Evolutionary conservation across 2,888 invertebrate genomes (phyloP).

Genomic region (Drosophila helvetica): DNA sequence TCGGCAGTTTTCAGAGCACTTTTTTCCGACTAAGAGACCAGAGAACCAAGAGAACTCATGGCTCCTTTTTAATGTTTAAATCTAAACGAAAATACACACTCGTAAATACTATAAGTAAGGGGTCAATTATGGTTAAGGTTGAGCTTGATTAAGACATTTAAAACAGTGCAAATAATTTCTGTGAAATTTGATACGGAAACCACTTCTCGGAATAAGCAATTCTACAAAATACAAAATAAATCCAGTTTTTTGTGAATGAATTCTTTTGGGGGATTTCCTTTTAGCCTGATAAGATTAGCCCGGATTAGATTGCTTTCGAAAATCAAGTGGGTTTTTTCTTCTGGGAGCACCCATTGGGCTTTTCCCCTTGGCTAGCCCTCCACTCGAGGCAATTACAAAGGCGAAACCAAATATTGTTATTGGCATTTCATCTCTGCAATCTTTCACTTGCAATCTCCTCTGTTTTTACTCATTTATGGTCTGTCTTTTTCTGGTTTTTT

Average conservation of each 20-base stretch:
- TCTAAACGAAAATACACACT: no score
- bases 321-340: not conserved
- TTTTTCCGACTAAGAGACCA: no score
- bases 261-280: not conserved
- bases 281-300: not conserved
- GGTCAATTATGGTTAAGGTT: no score
- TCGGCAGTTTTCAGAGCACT: constrained; percentile 18
- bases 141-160: no score
- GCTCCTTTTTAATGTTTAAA: no score
- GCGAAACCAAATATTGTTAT: constrained; percentile 6
- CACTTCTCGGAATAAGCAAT: not conserved
- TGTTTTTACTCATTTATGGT: constrained; percentile 3
- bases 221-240: not conserved
- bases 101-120: no score
- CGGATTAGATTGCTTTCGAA: constrained; percentile 7
- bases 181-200: not conserved
- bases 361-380: no score
- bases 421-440: constrained; percentile 45
- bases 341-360: no score
- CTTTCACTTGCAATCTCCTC: constrained; percentile 17
- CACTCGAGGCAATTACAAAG: no score
- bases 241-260: constrained; percentile 20
- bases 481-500: constrained; percentile 57
- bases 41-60: no score
- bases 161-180: no score